A percentile compares a stretch with the other conserved stretches of the same genome.
Conservation (phyloP, 2,888 invertebrate genomes). For the Drosophila mettleri region DNA sequence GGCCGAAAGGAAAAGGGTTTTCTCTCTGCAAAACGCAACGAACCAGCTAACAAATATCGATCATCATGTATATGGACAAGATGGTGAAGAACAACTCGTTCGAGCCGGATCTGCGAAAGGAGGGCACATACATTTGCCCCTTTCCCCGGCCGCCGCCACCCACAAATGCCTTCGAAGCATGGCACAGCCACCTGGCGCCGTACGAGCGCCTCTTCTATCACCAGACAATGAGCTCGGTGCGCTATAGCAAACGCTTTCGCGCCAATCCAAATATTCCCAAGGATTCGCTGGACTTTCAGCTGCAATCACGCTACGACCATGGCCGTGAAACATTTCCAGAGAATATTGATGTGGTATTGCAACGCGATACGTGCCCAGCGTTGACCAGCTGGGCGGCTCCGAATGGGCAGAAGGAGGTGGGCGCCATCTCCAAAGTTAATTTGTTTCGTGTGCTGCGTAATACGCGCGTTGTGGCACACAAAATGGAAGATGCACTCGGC, state of each 20-base stretch:
- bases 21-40: not conserved
- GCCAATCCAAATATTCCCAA: constrained; percentile 85
- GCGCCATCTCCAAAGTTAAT: constrained; percentile 71
- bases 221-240: constrained; percentile 86
- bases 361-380: constrained; percentile 88
- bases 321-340: constrained; percentile 88
- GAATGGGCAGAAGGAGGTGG: constrained; percentile 54
- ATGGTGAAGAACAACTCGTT: constrained; percentile 76
- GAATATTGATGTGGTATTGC: constrained; percentile 88
- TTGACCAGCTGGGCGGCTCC: constrained; percentile 58
- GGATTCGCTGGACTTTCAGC: constrained; percentile 89
- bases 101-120: constrained; percentile 85
- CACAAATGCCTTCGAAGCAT: constrained; percentile 65
- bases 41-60: not conserved
- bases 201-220: constrained; percentile 86
- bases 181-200: constrained; percentile 83
- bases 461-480: constrained; percentile 83
- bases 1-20: not conserved
- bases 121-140: constrained; percentile 84
- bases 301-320: constrained; percentile 89
- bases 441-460: constrained; percentile 89
- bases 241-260: constrained; percentile 85
- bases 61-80: constrained; percentile 52
- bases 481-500: constrained; percentile 82
- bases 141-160: constrained; percentile 82